These are phyloP conservation scores for Macrophya annulata DNA, from an alignment of 2,888 invertebrate genomes.

Conservation along the genomic window DNA sequence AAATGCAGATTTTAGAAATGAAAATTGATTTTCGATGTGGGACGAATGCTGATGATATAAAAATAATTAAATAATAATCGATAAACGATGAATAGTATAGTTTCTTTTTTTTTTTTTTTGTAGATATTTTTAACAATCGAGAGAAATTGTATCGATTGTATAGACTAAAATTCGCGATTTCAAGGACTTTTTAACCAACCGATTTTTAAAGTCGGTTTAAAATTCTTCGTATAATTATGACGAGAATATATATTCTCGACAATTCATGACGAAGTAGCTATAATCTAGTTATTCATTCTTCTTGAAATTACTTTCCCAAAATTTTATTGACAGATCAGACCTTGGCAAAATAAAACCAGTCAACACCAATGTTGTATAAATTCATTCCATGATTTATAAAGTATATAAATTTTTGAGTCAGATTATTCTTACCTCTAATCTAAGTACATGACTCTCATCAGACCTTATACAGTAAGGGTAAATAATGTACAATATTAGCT, in stretches of 20 bases:
- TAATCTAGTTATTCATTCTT: no score
- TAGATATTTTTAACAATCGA: not conserved
- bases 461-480: not conserved
- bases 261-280: no score
- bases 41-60: not conserved
- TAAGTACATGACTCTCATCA: not conserved
- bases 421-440: not conserved
- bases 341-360: not conserved
- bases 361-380: not conserved
- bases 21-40: not conserved
- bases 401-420: no score
- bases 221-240: not conserved
- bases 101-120: no score
- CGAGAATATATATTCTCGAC: no score
- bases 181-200: not conserved
- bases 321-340: not conserved
- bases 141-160: not conserved
- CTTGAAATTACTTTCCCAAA: no score
- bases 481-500: not conserved
- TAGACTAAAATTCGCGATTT: not conserved
- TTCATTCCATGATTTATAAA: not conserved
- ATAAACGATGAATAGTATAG: not conserved
- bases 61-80: not conserved
- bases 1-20: not conserved
- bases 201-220: not conserved